Conservation (phyloP, 2,113 vertebrate species). For the Naja naja region DNA sequence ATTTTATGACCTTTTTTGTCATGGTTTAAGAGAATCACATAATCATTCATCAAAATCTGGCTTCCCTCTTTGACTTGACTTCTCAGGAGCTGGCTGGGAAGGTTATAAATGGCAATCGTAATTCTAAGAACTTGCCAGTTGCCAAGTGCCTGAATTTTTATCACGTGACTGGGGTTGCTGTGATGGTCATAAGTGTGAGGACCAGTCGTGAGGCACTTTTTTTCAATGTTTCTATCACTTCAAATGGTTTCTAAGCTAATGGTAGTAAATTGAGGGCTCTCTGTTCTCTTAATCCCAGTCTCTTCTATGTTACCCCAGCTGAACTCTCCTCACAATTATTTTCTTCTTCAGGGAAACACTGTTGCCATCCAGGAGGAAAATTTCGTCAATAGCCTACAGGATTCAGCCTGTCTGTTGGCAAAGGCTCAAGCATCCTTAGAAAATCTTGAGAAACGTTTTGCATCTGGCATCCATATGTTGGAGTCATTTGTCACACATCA, state of each 20-base stretch:
- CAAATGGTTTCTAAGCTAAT: not conserved
- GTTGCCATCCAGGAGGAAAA: not conserved
- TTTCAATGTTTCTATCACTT: not conserved
- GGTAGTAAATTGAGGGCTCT: too few relatives aligned
- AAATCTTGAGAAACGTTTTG: constrained; percentile 4
- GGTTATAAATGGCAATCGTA: not conserved
- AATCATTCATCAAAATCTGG: not conserved
- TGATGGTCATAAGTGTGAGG: not conserved
- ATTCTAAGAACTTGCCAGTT: not conserved
- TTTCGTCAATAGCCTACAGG: not conserved
- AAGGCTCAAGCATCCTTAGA: constrained; percentile 9
- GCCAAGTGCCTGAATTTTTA: not conserved
- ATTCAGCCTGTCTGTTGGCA: constrained; percentile 19
- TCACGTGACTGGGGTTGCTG: not conserved
- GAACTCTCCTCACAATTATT: not conserved
- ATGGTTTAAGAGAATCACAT: not conserved
- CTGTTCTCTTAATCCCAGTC: not conserved
- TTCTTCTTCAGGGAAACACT: not conserved
- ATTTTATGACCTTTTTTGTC: not conserved
- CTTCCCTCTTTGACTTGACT: not conserved
- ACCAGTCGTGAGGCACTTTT: not conserved
- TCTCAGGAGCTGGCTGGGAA: not conserved
- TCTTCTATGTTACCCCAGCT: not conserved
- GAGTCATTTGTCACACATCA: not conserved
- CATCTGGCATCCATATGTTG: constrained; percentile 15